Evolutionary conservation across 2,888 invertebrate genomes (phyloP).

Genomic region (Meganola albula): DNA sequence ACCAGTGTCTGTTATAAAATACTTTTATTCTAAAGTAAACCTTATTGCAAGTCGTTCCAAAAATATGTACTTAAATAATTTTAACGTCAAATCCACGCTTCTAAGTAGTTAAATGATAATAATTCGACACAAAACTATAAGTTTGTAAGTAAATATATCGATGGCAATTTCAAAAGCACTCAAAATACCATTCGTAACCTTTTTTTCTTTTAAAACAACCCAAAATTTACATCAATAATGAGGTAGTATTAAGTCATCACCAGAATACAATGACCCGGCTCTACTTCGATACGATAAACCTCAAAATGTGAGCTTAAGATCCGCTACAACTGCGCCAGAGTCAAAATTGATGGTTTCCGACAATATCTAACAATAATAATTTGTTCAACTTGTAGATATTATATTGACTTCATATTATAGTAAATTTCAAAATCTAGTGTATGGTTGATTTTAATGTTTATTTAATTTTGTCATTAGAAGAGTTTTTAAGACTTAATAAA

Average conservation of each 20-base stretch:
- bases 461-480: no score
- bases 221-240: constrained; percentile 70
- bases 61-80: constrained; percentile 15
- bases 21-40: no score
- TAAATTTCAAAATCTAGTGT: neutral
- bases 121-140: constrained; percentile 36
- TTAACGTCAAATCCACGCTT: constrained; percentile 22
- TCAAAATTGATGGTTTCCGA: neutral
- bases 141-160: constrained; percentile 70
- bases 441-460: neutral
- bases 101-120: constrained; percentile 30
- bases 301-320: neutral
- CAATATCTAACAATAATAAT: neutral
- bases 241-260: constrained; percentile 41
- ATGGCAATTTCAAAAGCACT: constrained; percentile 64
- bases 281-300: neutral
- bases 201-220: constrained; percentile 54
- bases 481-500: no score
- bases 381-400: neutral
- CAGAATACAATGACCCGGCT: constrained; percentile 32
- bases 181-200: constrained; percentile 55
- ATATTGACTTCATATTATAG: neutral
- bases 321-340: neutral
- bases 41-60: neutral
- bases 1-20: no score